These are phyloP conservation scores for Neocloeon triangulifer DNA, from an alignment of 1,140 invertebrate genomes.

Conservation along the genomic window DNA sequence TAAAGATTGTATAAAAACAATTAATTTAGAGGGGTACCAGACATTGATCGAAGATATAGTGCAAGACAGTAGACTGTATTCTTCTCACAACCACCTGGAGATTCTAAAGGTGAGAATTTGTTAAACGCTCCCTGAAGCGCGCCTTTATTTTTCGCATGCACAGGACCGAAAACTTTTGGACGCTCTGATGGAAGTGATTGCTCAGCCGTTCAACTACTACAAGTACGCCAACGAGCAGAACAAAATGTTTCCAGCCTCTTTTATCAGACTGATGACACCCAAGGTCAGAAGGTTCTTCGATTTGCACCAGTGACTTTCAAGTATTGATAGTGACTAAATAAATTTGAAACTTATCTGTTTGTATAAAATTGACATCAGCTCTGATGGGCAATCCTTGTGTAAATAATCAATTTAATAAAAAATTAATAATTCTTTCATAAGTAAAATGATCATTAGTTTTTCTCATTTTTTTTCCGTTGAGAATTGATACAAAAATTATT, in stretches of 20 bases:
- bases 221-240: conserved; percentile 7
- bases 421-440: no score
- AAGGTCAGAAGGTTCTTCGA: conserved; percentile 8
- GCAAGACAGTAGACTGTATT: conserved; percentile 8
- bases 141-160: neutral
- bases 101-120: conserved; percentile 5
- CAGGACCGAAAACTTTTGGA: conserved; percentile 7
- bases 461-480: no score
- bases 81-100: conserved; percentile 7
- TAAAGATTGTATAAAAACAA: neutral
- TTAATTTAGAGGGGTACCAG: no score
- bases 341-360: no score
- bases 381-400: no score
- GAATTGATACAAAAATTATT: no score
- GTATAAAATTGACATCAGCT: no score
- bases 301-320: no score
- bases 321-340: no score
- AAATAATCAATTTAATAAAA: no score
- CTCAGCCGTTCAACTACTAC: conserved; percentile 8
- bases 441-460: no score
- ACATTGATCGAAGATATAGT: conserved; percentile 8
- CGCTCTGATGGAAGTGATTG: conserved; percentile 8
- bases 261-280: conserved; percentile 7
- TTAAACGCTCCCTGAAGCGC: no score
- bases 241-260: conserved; percentile 7